A percentile compares a stretch with the other conserved stretches of the same genome.
Conservation (phyloP, 2,797 vertebrate species). For the Crypturellus tataupa region DNA sequence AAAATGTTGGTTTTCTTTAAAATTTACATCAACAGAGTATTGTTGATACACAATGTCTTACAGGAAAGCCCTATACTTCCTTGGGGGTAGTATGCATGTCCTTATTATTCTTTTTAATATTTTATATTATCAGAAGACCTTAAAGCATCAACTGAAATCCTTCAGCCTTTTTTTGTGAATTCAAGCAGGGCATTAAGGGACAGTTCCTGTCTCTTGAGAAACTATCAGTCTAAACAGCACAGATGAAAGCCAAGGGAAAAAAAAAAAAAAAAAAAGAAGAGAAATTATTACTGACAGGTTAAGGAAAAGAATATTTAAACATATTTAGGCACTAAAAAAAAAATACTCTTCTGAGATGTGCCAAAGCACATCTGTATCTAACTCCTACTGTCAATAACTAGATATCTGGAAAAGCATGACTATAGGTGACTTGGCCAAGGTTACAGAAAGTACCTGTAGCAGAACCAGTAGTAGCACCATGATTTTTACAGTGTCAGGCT, state of each 20-base stretch:
- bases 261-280: neutral
- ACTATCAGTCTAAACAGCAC: neutral
- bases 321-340: neutral
- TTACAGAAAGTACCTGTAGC: rapidly evolving
- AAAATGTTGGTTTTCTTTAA: neutral
- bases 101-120: neutral
- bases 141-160: neutral
- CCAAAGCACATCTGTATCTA: neutral
- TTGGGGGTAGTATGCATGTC: neutral
- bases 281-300: neutral
- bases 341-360: neutral
- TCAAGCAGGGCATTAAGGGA: neutral
- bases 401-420: neutral
- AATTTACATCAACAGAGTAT: neutral
- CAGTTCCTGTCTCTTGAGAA: neutral
- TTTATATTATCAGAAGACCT: neutral
- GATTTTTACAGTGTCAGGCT: neutral
- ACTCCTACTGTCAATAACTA: neutral
- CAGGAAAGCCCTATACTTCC: neutral
- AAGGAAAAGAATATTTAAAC: neutral
- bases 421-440: neutral
- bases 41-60: neutral
- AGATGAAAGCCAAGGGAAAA: neutral
- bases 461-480: neutral
- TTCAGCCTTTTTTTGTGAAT: neutral